These are phyloP conservation scores for Hybos culiciformis DNA, from an alignment of 2,888 invertebrate species.

Conservation along the genomic window DNA sequence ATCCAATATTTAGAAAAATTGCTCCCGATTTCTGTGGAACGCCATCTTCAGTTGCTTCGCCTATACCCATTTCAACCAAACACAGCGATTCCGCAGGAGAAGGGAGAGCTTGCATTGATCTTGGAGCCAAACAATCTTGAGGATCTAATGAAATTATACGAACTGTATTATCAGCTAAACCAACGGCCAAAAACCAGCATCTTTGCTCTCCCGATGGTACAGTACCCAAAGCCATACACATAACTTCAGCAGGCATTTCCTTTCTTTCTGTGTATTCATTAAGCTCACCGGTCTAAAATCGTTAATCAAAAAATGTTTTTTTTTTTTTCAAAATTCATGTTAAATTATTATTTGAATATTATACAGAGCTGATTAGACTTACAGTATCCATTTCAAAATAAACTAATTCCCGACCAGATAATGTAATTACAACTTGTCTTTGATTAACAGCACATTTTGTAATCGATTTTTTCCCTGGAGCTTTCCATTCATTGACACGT, in stretches of 20 bases:
- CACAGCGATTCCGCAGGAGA: conserved; percentile 93
- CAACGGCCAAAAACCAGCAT: conserved; percentile 91
- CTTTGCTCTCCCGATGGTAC: conserved; percentile 92
- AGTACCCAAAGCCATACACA: conserved; percentile 95
- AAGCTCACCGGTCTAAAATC: conserved; percentile 79
- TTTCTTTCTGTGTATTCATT: conserved; percentile 98
- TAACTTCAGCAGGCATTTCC: conserved; percentile 91
- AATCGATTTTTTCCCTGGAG: conserved; percentile 92
- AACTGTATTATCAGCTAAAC: conserved; percentile 91
- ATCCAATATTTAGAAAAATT: conserved; percentile 89
- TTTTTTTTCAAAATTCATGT: neutral
- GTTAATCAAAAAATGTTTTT: conserved; percentile 10
- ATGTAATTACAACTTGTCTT: conserved; percentile 93
- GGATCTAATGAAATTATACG: conserved; percentile 96
- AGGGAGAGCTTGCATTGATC: conserved; percentile 94
- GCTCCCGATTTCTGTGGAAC: conserved; percentile 49
- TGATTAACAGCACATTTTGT: conserved; percentile 97
- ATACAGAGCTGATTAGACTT: conserved; percentile 36
- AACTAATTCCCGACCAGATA: conserved; percentile 93
- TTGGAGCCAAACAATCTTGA: conserved; percentile 82
- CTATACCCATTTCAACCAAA: conserved; percentile 82
- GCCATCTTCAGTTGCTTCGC: conserved; percentile 42
- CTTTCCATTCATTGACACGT: conserved; percentile 98
- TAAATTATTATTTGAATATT: neutral
- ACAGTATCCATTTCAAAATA: conserved; percentile 99